A percentile compares a stretch with the other conserved stretches of the same genome.
phyloP scores from a whole-genome alignment of 2,888 invertebrate species.

The Drosophila leonis region DNA sequence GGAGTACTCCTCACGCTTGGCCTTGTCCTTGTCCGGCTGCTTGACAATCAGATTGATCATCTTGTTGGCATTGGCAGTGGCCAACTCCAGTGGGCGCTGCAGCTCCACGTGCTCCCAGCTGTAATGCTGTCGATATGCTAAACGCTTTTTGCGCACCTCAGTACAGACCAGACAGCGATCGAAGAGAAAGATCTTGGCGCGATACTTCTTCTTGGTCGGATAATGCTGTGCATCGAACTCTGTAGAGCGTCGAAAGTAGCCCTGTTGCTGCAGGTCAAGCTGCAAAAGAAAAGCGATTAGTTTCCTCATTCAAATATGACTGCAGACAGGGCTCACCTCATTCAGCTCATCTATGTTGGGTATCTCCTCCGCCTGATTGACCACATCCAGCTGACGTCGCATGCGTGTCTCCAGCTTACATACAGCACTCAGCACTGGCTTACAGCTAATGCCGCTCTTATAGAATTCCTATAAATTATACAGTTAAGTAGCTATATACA shows the following conservation, averaged over 20 bases:
- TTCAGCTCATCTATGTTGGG: slow-evolving; percentile 83
- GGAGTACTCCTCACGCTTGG: slow-evolving; percentile 78
- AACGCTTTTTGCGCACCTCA: slow-evolving; percentile 82
- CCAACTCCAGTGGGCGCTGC: slow-evolving; percentile 66
- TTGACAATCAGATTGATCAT: slow-evolving; percentile 74
- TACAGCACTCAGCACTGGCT: slow-evolving; percentile 83
- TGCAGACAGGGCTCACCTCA: slow-evolving; percentile 68
- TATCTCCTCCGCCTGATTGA: slow-evolving; percentile 84
- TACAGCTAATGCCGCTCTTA: slow-evolving; percentile 83
- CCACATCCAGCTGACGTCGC: slow-evolving; percentile 83
- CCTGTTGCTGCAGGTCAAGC: slow-evolving; percentile 82
- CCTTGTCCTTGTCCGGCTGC: slow-evolving; percentile 54
- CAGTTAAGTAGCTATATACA: background rate
- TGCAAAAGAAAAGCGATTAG: slow-evolving; percentile 26
- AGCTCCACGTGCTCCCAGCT: slow-evolving; percentile 82
- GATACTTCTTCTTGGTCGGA: slow-evolving; percentile 82
- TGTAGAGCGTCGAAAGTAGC: slow-evolving; percentile 82
- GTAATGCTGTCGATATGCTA: slow-evolving; percentile 83
- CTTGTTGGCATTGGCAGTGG: slow-evolving; percentile 75
- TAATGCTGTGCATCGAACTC: slow-evolving; percentile 84
- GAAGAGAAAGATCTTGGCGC: slow-evolving; percentile 84
- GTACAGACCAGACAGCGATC: slow-evolving; percentile 84
- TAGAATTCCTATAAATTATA: slow-evolving; percentile 79
- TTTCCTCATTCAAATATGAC: rapidly evolving
- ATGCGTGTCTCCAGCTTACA: slow-evolving; percentile 85